Base-by-base conservation (phyloP, 2,888 invertebrate genomes). In the Caenorhabditis virilis region DNA sequence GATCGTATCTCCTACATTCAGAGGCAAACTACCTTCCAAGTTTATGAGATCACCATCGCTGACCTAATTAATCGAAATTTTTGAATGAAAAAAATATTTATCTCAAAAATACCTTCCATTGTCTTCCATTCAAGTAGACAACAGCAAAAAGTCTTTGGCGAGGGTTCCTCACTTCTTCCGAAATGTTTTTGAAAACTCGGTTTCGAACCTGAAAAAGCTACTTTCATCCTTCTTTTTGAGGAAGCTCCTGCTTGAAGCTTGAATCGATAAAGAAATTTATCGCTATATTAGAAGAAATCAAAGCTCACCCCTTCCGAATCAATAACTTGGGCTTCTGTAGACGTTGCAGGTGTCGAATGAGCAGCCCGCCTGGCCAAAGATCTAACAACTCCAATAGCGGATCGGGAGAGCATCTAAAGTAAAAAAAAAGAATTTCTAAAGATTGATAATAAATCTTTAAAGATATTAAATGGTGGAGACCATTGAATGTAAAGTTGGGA, bases 61-160 rank as follows among this genome's bases (percentile, higher is more conserved):
- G 27, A 72, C 69, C 68, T 72, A n/a, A n/a, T n/a, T n/a, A n/a
- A n/a, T n/a, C 9, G 38, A 16, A 30, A 18, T 33, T 47, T 30
- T 22, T 9, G 26, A n/a, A 43, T 43, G 23, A 25, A 13, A 2
- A 7, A 23, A 15, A 25, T 43, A 9, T 2, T 26, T 5, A 26
- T 15, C 9, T 3, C 9, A 3, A 9, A n/a, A 78, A 65, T 13
- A 86, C 82, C 75, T 86, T 86, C 63, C 83, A 80, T 74, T 86
- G 86, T 48, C 81, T 62, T 9, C 84, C 84, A 42, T 79, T 76
- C 6, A 85, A 62, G 60, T 84, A 81, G 2, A 86, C 79, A 3
- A 86, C 84, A n/a, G 86, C 85, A 78, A 86, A 86, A 39, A 86
- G 73, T 30, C 85, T 77, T 2, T 84, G 83, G n/a, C 78, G 48